These are phyloP conservation scores for Delphinapterus leucas DNA, from an alignment of 2,113 vertebrate species.

Conservation along the genomic window DNA sequence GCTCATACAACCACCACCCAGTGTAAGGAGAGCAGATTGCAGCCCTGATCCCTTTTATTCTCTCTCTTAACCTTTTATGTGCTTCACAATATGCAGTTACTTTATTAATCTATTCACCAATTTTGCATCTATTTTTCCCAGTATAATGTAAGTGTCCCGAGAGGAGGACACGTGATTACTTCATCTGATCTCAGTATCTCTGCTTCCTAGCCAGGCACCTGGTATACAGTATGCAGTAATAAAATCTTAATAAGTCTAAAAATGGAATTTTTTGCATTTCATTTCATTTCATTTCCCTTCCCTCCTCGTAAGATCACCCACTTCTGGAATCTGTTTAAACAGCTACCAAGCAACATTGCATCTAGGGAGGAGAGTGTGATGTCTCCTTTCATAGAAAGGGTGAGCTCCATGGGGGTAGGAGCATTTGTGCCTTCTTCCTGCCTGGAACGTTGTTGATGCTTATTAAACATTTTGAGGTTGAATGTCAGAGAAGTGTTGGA, in stretches of 20 bases:
- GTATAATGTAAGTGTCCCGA: background rate
- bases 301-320: background rate
- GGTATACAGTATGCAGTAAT: too few species aligned
- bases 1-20: background rate
- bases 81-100: background rate
- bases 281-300: background rate
- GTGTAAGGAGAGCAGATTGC: background rate
- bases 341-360: background rate
- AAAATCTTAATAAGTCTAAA: background rate
- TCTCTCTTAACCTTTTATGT: background rate
- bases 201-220: background rate
- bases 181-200: background rate
- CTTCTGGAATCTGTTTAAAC: background rate
- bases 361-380: background rate
- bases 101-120: background rate
- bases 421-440: rapidly evolving
- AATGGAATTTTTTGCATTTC: background rate
- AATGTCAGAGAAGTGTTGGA: background rate
- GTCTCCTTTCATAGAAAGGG: background rate
- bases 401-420: background rate
- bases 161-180: background rate
- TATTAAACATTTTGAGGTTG: background rate
- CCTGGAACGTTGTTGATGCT: background rate
- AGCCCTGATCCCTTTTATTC: background rate
- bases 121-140: background rate